Conservation (phyloP, 2,797 vertebrate genomes). For the Ctenosaura bakeri region DNA sequence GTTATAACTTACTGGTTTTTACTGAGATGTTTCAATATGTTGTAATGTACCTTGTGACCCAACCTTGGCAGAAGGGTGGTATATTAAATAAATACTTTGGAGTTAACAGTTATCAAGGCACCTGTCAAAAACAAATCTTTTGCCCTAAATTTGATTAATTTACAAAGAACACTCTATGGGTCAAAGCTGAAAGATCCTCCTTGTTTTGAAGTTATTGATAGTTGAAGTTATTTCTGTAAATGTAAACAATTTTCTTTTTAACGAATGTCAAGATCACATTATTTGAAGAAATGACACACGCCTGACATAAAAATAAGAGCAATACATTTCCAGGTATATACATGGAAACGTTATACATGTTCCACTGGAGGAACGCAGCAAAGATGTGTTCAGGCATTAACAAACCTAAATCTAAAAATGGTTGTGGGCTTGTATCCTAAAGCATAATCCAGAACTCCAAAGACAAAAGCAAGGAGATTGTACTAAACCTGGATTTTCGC, state of each 20-base stretch:
- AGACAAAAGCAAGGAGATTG: conserved; percentile 14
- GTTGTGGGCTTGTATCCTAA: not conserved
- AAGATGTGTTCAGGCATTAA: not conserved
- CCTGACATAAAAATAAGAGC: not conserved
- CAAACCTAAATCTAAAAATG: not conserved
- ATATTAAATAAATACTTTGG: no score
- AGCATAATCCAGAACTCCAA: not conserved
- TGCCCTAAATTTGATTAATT: not conserved
- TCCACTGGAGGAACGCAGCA: not conserved
- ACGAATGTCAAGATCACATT: conserved; percentile 14
- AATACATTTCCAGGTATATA: no score
- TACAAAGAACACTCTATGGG: not conserved
- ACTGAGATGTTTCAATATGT: no score
- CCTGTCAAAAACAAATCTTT: not conserved
- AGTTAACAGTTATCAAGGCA: no score
- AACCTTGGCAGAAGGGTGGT: no score
- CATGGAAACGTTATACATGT: no score
- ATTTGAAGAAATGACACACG: not conserved
- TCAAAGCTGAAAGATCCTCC: conserved; percentile 34
- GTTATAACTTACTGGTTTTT: no score
- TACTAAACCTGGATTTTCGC: not conserved
- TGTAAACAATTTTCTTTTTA: accelerated
- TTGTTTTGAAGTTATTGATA: conserved; percentile 20
- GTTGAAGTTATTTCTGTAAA: not conserved
- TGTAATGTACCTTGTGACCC: no score